These are phyloP conservation scores for Bubalus kerabau DNA, from an alignment of 2,113 vertebrate genomes.

Conservation along the genomic window DNA sequence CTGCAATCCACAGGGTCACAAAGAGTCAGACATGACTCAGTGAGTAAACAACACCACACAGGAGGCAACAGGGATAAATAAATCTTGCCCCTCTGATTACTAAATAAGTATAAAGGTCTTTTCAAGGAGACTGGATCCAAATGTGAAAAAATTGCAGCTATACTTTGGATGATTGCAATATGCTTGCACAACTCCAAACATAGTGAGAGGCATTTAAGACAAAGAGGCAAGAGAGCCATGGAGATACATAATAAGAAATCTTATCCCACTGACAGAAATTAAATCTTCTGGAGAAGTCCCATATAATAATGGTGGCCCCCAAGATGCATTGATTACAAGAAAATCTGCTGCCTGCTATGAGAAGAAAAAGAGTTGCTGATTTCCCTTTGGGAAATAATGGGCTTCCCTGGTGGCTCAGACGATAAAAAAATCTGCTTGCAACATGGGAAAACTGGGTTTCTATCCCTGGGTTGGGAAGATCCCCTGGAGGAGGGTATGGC, in stretches of 20 bases:
- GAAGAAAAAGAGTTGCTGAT: background rate
- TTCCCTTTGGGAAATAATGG: background rate
- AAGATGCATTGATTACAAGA: background rate
- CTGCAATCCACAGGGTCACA: background rate
- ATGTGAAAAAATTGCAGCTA: background rate
- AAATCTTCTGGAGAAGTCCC: conserved; percentile 2
- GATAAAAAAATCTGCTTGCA: background rate
- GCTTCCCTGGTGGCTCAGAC: background rate
- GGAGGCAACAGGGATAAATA: background rate
- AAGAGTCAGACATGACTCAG: background rate
- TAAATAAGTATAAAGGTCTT: background rate
- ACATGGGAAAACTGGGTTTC: background rate
- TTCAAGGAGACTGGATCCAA: background rate
- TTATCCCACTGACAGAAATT: background rate
- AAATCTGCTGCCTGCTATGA: background rate
- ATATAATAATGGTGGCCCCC: background rate
- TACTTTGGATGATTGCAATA: background rate
- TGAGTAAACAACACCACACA: background rate
- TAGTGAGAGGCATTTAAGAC: background rate
- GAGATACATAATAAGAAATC: background rate
- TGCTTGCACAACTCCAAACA: background rate
- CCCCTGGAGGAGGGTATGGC: background rate
- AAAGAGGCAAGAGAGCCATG: background rate
- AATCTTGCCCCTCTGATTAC: background rate
- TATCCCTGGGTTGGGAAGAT: background rate